These are phyloP conservation scores for Corythucha ciliata DNA, from an alignment of 2,888 invertebrate genomes.

Conservation along the genomic window DNA sequence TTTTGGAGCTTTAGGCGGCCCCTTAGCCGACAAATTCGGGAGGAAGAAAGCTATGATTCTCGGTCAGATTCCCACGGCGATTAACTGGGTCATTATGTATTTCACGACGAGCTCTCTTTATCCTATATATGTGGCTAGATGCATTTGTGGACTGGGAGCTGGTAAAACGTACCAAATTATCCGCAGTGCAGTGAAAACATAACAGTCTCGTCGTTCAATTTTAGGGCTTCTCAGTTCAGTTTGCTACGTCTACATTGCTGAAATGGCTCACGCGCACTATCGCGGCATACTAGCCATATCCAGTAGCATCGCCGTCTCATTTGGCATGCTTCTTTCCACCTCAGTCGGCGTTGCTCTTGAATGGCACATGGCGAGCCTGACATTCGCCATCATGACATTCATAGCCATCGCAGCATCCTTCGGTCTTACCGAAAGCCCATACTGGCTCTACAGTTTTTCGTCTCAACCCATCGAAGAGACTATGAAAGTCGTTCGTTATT, in stretches of 20 bases:
- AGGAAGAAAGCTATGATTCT: slow-evolving; percentile 44
- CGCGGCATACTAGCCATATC: slow-evolving; percentile 49
- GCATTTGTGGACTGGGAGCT: slow-evolving; percentile 47
- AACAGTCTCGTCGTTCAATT: no score
- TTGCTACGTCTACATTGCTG: slow-evolving; percentile 49
- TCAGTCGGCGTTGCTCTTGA: slow-evolving; percentile 43
- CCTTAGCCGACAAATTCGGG: slow-evolving; percentile 50
- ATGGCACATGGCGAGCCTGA: slow-evolving; percentile 46
- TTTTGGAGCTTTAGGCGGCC: slow-evolving; percentile 47
- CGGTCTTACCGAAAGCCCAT: slow-evolving; percentile 49
- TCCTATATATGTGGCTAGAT: slow-evolving; percentile 45
- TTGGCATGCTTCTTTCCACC: slow-evolving; percentile 50
- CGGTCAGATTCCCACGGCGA: slow-evolving; percentile 44
- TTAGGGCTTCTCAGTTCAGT: slow-evolving; percentile 45
- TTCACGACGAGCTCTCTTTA: slow-evolving; percentile 39
- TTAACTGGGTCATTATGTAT: slow-evolving; percentile 46
- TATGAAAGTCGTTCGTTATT: slow-evolving; percentile 24
- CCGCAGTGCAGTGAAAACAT: no score
- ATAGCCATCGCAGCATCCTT: slow-evolving; percentile 41
- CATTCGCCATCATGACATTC: slow-evolving; percentile 42
- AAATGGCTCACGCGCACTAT: slow-evolving; percentile 48
- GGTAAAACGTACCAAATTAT: slow-evolving; percentile 40
- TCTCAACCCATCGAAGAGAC: slow-evolving; percentile 21
- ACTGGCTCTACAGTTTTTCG: slow-evolving; percentile 44
- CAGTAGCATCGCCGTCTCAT: slow-evolving; percentile 50